Evolutionary conservation across 2,888 invertebrate species (phyloP), one percentile per base, ranked within the genome.

Genomic region (Emmelina monodactyla): DNA sequence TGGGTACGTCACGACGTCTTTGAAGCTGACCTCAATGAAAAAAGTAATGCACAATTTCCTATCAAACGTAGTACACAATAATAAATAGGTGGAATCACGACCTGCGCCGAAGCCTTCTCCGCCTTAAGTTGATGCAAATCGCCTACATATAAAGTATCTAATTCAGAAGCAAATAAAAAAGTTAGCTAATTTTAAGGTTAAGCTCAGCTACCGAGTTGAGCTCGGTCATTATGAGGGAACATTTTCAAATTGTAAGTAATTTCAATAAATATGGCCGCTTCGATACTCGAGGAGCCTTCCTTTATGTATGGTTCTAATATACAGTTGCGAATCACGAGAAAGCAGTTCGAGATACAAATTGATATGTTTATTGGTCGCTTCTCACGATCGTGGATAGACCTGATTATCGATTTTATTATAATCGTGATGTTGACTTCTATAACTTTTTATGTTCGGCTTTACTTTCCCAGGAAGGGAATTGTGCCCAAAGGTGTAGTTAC

Each of bases 191-290:
- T 65, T 65, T 53, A 67, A 62, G 59, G 61, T 56, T 53, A 61
- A 55, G 6, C 52, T 48, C 55, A 56, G 72, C 72, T 72, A 70
- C 76, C 61, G 69, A 55, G 56, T 60, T 60, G 59, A 58, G 61
- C 46, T 58, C 65, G 58, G 60, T 69, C 62, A 73, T 76, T 75
- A 76, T 52, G 43, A 13, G 53, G 49, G 56, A 40, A 53, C 57
- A 72, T 73, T 76, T 70, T 75, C 73, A 78, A 75, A 76, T 68
- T 68, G 67, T 69, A 60, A 76, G 78, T 75, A 78, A 79, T 79
- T 76, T 73, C 71, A 76, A 71, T 75, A 76, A 79, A 75, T 75
- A 78, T 65, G 67, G 71, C 56, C 56, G 57, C 14, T 9, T 5
- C 13, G 29, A 12, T n/a, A 12, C 13, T 48, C 51, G 58, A 44